Evolutionary conservation across 2,113 vertebrate species (phyloP), one percentile per base, ranked within the genome.

Genomic region (Crotalus tigris): DNA sequence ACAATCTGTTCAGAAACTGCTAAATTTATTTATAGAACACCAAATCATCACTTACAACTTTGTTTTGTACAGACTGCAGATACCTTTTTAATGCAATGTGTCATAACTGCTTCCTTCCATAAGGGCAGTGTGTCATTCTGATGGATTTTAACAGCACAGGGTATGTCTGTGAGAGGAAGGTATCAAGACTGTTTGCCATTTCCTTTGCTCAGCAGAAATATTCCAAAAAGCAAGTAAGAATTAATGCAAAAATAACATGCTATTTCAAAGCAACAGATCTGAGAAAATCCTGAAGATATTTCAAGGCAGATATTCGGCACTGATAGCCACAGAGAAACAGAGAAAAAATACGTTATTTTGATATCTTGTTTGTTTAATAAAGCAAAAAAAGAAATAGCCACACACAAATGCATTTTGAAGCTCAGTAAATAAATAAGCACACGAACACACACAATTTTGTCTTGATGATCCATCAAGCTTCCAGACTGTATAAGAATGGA

Each of bases 41-140:
- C 95, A 91, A 96, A 94, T 87, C 94, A 95, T 97, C 96, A 90
- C 93, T 91, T 96, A 94, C 88, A 57, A 90, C 96, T 93, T 97
- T 95, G 94, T 96, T 97, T 96, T 33, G 17, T 69, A 69, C 13
- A 33, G 64, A 17, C 64, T 69, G 64, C 29, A 69, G 64, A 33
- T 69, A 33, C 96, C 90, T 94, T 95, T 94, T 44, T 26, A 12
- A 89, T 94, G 94, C 97, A 96, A 97, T 95, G 59, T 94, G 95
- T 94, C 54, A 94, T 95, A 93, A 96, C 91, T 96, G 97, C 75
- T 97, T 90, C 94, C 33, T 88, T 88, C 93, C 95, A 86, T 1
- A 86, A 88, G 39, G 23, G 0, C 89, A 95, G 44, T 90, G 1
- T 0, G 85, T 6, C 58, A 90, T 94, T 91, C 91, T 92, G 94